Conservation (phyloP, 1,140 invertebrate species). For the Zelostemma sp. region DNA sequence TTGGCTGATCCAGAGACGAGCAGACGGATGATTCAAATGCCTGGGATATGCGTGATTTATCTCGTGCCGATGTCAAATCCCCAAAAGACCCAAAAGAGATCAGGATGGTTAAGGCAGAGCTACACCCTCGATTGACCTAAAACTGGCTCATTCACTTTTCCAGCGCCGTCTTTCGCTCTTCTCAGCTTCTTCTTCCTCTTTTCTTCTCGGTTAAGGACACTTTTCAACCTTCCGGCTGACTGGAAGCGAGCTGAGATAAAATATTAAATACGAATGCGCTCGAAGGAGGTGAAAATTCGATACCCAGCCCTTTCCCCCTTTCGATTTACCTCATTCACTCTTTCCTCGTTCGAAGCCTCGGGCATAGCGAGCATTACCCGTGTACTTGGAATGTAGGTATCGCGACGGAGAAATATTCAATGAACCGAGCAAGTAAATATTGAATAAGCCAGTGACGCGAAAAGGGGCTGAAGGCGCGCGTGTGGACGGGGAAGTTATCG, state of each 20-base stretch:
- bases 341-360: neutral
- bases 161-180: neutral
- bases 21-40: conserved; percentile 36
- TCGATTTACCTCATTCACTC: conserved; percentile 23
- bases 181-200: neutral
- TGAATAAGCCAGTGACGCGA: conserved; percentile 32
- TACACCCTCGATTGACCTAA: conserved; percentile 39
- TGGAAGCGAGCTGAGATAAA: conserved; percentile 44
- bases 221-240: conserved; percentile 22
- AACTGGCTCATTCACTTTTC: conserved; percentile 8
- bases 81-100: conserved; percentile 38
- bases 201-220: conserved; percentile 30
- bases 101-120: conserved; percentile 33
- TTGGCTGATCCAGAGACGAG: conserved; percentile 31
- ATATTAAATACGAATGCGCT: conserved; percentile 61
- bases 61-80: conserved; percentile 45
- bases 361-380: conserved; percentile 12
- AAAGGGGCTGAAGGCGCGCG: conserved; percentile 11
- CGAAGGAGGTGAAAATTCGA: conserved; percentile 61
- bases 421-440: conserved; percentile 37
- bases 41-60: conserved; percentile 35
- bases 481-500: conserved; percentile 29
- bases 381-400: conserved; percentile 16
- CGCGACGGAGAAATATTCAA: conserved; percentile 29
- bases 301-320: conserved; percentile 33